Conservation (phyloP, 2,113 vertebrate species). For the Tylochromis polylepis region DNA sequence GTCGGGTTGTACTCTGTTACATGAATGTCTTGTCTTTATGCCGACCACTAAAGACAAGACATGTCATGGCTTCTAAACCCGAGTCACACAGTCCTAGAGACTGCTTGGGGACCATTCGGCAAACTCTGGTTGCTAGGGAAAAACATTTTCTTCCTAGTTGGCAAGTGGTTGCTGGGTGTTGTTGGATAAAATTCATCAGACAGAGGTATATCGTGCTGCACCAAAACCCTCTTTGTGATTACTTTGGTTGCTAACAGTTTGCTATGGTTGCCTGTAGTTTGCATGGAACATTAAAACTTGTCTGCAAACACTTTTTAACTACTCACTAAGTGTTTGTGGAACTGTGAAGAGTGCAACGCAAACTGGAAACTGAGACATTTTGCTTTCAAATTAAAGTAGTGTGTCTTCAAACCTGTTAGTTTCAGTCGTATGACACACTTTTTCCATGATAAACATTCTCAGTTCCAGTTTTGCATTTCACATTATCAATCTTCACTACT, state of each 20-base stretch:
- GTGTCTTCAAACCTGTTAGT: neutral
- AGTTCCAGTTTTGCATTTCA: neutral
- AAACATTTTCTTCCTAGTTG: neutral
- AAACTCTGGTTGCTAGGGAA: neutral
- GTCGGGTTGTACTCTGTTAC: neutral
- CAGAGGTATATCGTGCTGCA: neutral
- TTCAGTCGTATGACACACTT: neutral
- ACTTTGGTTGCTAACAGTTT: neutral
- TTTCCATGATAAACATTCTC: neutral
- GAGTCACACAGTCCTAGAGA: neutral
- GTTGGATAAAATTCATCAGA: neutral
- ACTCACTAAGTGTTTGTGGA: accelerated
- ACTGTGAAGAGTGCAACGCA: neutral
- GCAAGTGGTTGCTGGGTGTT: neutral
- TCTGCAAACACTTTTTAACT: neutral
- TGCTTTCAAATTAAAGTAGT: neutral
- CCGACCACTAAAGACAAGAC: neutral
- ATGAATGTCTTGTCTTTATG: neutral
- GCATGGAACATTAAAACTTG: neutral
- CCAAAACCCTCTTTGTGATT: neutral
- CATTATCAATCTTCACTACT: neutral
- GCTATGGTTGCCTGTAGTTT: neutral
- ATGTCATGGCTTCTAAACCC: neutral
- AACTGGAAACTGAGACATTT: neutral
- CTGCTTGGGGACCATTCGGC: neutral